phyloP scores from a whole-genome alignment of 2,888 invertebrate species.

The Acleris cristana region DNA sequence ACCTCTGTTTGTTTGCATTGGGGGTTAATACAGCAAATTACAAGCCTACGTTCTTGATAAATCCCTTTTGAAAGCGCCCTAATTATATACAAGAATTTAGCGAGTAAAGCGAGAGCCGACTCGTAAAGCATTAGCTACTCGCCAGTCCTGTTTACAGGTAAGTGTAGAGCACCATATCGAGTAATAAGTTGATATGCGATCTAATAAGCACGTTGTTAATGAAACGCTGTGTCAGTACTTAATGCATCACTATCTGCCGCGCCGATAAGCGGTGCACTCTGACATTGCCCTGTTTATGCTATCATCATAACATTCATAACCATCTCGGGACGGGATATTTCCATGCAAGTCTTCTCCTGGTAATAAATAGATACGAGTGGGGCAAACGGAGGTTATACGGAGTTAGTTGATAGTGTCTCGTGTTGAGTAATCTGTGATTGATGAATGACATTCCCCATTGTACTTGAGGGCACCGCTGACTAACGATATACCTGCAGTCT shows the following conservation, averaged over 20 bases:
- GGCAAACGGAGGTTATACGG: slow-evolving; percentile 29
- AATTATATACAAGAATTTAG: slow-evolving; percentile 28
- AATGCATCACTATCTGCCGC: not conserved
- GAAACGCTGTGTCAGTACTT: slow-evolving; percentile 44
- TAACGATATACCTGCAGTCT: no score
- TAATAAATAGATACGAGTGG: slow-evolving; percentile 6
- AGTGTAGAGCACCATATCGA: not conserved
- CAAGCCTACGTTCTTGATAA: slow-evolving; percentile 2
- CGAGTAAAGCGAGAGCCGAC: slow-evolving; percentile 24
- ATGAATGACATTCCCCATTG: not conserved
- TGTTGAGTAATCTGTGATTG: slow-evolving; percentile 12
- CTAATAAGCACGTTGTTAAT: slow-evolving; percentile 10
- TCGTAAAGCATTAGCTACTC: slow-evolving; percentile 12
- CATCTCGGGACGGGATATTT: slow-evolving; percentile 44
- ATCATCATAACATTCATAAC: slow-evolving; percentile 49
- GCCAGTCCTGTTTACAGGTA: slow-evolving; percentile 27
- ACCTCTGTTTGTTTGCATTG: no score
- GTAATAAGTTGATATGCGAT: slow-evolving; percentile 23
- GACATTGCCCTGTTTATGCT: slow-evolving; percentile 53
- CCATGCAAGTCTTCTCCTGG: slow-evolving; percentile 14
- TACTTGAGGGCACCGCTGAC: no score
- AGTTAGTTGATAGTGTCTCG: slow-evolving; percentile 5
- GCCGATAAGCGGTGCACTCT: slow-evolving; percentile 53
- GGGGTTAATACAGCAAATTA: no score
- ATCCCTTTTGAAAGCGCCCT: slow-evolving; percentile 31